Conservation (phyloP, 2,888 invertebrate genomes). For the Bibio marci region DNA sequence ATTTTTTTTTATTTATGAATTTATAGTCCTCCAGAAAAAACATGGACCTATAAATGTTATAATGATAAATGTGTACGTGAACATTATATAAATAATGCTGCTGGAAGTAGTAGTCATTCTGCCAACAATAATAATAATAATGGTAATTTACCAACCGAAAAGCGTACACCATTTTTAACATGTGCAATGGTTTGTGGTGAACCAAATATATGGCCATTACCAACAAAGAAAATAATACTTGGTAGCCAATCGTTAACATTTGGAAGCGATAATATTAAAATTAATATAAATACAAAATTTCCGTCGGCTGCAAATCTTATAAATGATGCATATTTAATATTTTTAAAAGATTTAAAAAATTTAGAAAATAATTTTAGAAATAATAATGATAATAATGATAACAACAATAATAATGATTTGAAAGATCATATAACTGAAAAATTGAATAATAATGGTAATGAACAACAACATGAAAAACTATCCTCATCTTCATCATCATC, state of each 20-base stretch:
- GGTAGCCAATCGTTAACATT: conserved; percentile 44
- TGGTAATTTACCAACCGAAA: conserved; percentile 15
- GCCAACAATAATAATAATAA: too few species aligned
- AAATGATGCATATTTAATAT: conserved; percentile 21
- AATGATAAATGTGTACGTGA: conserved; percentile 50
- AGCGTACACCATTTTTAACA: conserved; percentile 44
- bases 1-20: background rate
- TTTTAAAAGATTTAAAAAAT: conserved; percentile 22
- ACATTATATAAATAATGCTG: conserved; percentile 21
- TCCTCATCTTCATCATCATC: background rate
- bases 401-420: background rate
- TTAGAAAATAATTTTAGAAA: conserved; percentile 15
- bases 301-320: conserved; percentile 20
- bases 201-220: conserved; percentile 56
- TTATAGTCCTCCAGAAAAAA: conserved; percentile 27
- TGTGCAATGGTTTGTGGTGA: conserved; percentile 66
- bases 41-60: conserved; percentile 65
- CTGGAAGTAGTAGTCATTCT: too few species aligned
- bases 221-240: conserved; percentile 50
- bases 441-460: too few species aligned
- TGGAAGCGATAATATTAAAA: conserved; percentile 20
- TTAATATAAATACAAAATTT: conserved; percentile 21
- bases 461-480: too few species aligned
- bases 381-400: background rate
- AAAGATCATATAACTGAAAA: too few species aligned